Evolutionary conservation across 2,888 invertebrate genomes (phyloP).

Genomic region (Latheticus oryzae): DNA sequence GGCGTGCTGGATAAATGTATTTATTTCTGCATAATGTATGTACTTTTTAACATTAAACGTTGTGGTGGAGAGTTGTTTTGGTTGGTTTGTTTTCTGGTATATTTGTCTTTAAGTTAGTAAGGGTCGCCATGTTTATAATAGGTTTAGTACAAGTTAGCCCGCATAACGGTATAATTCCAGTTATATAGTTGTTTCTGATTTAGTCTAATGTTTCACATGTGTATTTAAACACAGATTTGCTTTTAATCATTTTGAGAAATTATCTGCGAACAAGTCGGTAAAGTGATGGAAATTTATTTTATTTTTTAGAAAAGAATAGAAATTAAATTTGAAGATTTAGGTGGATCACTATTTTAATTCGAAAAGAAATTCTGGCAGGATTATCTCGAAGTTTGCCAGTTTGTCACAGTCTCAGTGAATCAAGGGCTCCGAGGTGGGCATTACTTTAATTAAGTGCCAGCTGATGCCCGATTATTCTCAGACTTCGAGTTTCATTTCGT

Average conservation of each 20-base stretch:
- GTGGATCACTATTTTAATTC: conserved; percentile 52
- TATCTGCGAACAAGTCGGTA: conserved; percentile 22
- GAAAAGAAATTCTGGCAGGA: conserved; percentile 52
- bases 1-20: conserved; percentile 5
- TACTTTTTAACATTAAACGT: conserved; percentile 36
- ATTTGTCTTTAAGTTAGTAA: conserved; percentile 54
- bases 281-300: conserved; percentile 14
- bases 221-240: conserved; percentile 55
- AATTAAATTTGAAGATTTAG: conserved; percentile 47
- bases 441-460: conserved; percentile 63
- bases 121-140: conserved; percentile 55
- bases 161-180: conserved; percentile 49
- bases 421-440: conserved; percentile 55
- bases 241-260: conserved; percentile 43
- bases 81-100: conserved; percentile 50
- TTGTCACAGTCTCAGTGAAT: conserved; percentile 52
- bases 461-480: conserved; percentile 62
- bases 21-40: conserved; percentile 38
- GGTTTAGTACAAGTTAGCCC: conserved; percentile 53
- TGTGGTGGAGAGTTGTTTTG: conserved; percentile 47
- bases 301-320: conserved; percentile 16
- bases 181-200: conserved; percentile 57
- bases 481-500: conserved; percentile 55
- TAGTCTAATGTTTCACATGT: conserved; percentile 51
- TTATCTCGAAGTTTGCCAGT: conserved; percentile 55